Evolutionary conservation across 2,797 vertebrate genomes (phyloP), one percentile per base, ranked within the genome.

Genomic region (Dromococcyx pavoninus): DNA sequence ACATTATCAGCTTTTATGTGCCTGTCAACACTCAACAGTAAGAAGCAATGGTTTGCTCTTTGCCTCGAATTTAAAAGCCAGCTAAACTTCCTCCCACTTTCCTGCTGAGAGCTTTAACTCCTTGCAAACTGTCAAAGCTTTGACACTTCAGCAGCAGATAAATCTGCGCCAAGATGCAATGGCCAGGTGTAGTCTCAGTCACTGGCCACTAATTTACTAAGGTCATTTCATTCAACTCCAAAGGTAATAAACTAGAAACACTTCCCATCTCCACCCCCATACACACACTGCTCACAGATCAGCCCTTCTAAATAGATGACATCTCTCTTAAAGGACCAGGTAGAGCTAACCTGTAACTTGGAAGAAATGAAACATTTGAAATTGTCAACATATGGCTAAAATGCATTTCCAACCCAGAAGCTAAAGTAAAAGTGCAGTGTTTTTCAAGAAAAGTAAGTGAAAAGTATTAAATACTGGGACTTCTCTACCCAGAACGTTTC

Each of bases 1-100:
- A 98, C 98, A 98, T 98, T 98, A 98, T 98, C 98, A 98, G 97
- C 98, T 98, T 99, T 98, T 98, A 99, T 98, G 97, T 98, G 98
- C 98, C 98, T 98, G 98, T 99, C 98, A 98, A 98, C 98, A 98
- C 98, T 98, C 97, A 94, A 94, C 73, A 89, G 89, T 92, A 96
- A 97, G 96, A 96, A 96, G 96, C 96, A 96, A 96, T 90, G 89
- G 91, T 96, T 97, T 97, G 95, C 94, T 97, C 96, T 97, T 93
- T 97, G 93, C 86, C 94, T 97, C 8, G 17, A 96, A 95, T 97
- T 96, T 97, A 97, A 97, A 96, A 97, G 95, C 92, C 93, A 97
- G 92, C 96, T 96, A 96, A 97, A 96, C 95, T 95, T 97, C 97
- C 97, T 97, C 96, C 91, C 74, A 94, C 96, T 97, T 98, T 97